A percentile compares a stretch with the other conserved stretches of the same genome.
These are phyloP conservation scores for Hemithea aestivaria DNA, from an alignment of 2,888 invertebrate genomes.

Conservation along the genomic window DNA sequence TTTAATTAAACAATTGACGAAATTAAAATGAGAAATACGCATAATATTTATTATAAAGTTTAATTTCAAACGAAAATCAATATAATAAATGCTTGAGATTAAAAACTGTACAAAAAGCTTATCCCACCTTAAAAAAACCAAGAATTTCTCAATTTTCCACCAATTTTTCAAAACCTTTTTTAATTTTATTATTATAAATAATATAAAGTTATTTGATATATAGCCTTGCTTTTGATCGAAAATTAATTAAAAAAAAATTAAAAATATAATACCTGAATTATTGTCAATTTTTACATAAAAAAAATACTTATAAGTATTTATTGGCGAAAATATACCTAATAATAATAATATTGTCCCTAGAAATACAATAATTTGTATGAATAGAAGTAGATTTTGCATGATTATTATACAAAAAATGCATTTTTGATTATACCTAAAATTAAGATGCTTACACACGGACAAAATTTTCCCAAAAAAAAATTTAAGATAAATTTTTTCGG, in stretches of 20 bases:
- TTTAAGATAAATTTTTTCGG: neutral
- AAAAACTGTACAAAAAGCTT: too few relatives aligned
- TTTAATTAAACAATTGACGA: too few relatives aligned
- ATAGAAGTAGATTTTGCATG: conserved; percentile 30
- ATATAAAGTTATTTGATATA: too few relatives aligned
- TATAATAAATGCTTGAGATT: too few relatives aligned
- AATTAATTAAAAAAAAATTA: conserved; percentile 2
- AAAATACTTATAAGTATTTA: conserved; percentile 14
- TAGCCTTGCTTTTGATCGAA: neutral
- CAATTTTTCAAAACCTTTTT: too few relatives aligned
- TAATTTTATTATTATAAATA: too few relatives aligned
- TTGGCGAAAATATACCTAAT: conserved; percentile 7
- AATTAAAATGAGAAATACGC: too few relatives aligned
- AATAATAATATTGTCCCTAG: conserved; percentile 21
- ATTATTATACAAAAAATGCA: conserved; percentile 16
- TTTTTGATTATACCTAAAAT: conserved; percentile 11
- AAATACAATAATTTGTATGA: conserved; percentile 21
- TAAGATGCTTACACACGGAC: neutral
- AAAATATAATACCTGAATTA: conserved; percentile 8
- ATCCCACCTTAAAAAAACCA: too few relatives aligned
- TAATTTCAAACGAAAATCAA: too few relatives aligned
- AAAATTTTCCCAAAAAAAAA: neutral
- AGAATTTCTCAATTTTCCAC: too few relatives aligned
- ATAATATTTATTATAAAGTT: too few relatives aligned
- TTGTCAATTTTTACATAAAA: conserved; percentile 25